Conservation (phyloP, 2,113 vertebrate genomes). For the Odobenus rosmarus region DNA sequence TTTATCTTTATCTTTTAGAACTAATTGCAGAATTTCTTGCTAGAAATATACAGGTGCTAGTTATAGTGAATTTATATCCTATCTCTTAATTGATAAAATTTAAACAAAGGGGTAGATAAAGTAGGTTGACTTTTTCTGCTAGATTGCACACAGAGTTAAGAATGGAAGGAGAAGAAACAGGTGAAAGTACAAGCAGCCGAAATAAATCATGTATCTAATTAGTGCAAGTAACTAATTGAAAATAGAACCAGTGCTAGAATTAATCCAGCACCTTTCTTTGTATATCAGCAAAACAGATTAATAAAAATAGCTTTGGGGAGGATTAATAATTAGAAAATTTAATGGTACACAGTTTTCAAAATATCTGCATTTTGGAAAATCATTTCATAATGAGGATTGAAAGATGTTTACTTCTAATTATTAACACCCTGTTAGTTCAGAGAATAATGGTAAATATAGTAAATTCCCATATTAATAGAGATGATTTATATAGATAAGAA, state of each 20-base stretch:
- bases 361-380: neutral
- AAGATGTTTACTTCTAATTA: neutral
- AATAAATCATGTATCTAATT: slow-evolving; percentile 77
- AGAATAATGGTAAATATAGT: neutral
- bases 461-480: neutral
- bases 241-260: slow-evolving; percentile 44
- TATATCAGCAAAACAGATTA: slow-evolving; percentile 7
- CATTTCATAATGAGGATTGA: neutral
- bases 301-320: neutral
- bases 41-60: slow-evolving; percentile 55
- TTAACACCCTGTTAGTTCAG: neutral
- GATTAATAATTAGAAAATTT: neutral
- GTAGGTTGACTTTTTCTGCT: slow-evolving; percentile 36
- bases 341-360: neutral
- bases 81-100: slow-evolving; percentile 58
- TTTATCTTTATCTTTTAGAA: slow-evolving; percentile 59
- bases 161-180: slow-evolving; percentile 45
- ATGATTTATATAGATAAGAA: neutral
- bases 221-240: slow-evolving; percentile 72
- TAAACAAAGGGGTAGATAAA: slow-evolving; percentile 59
- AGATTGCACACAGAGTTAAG: slow-evolving; percentile 52
- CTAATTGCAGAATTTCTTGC: slow-evolving; percentile 61
- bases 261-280: slow-evolving; percentile 56
- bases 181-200: slow-evolving; percentile 62
- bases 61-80: slow-evolving; percentile 68